Evolutionary conservation across 2,888 invertebrate species (phyloP), one percentile per base, ranked within the genome.

Genomic region (Nysson spinosus): DNA sequence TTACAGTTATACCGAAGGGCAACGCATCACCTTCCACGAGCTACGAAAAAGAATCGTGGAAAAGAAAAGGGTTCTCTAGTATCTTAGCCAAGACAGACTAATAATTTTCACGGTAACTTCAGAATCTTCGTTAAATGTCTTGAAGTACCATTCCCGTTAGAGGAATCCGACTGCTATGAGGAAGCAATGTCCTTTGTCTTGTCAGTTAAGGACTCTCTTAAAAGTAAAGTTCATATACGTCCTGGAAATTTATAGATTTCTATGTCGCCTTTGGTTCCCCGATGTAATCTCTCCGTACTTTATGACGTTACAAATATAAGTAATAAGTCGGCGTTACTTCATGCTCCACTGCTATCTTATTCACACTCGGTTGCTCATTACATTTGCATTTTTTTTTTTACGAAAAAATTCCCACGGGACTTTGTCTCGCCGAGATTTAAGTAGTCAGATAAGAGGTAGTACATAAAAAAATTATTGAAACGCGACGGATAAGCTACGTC

Each of bases 1-100:
- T 77, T 79, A 79, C 78, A 72, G 78, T 79, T 79, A 75, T 69
- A 47, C 52, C 62, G 61, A 64, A 75, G 68, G 72, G 70, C 65
- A 47, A 28, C 37, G 56, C 43, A 54, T 46, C 46, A 14, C 4
- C 14, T 7, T 12, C 14, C 7, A 14, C 34, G 28, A 44, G 34
- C 30, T 17, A 44, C 24, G 43, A 52, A 51, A 63, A 57, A 58
- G 51, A 43, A 6, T 16, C 24, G 32, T 17, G 14, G 37, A 14
- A 6, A 14, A n/a, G 20, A 32, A 14, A 6, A 14, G 7, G 20
- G 34, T 24, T 22, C 24, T 49, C 11, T 28, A n/a, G 43, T n/a
- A 17, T 12, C 40, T n/a, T 42, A 24, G 12, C 14, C 20, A 20
- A 14, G 51, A 42, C 39, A 28, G 26, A 35, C 55, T 17, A 52